Conservation (phyloP, 35 echinoderm and acorn worm species). For the Ptychodera flava region DNA sequence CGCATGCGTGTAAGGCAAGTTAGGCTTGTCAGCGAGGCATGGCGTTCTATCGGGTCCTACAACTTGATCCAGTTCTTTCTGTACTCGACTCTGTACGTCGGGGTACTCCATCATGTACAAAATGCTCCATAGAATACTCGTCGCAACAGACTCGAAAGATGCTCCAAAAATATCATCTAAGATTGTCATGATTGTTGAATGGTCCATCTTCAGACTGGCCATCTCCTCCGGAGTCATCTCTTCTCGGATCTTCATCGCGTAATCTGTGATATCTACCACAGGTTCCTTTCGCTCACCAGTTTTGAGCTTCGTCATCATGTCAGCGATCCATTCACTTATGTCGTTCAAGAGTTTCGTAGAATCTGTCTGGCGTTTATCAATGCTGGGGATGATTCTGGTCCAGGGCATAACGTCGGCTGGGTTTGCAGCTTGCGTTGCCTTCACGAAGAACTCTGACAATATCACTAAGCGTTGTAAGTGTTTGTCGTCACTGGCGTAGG, state of each 20-base stretch:
- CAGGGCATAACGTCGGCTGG: conserved; percentile 82
- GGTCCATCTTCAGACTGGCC: background rate
- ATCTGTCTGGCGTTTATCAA: conserved; percentile 27
- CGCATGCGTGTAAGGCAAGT: background rate
- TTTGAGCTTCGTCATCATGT: background rate
- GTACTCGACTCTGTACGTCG: background rate
- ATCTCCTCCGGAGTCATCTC: background rate
- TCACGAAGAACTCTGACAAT: conserved; percentile 30
- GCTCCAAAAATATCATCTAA: background rate
- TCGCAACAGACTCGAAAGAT: background rate
- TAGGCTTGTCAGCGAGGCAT: background rate
- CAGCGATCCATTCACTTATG: background rate
- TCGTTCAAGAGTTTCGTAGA: background rate
- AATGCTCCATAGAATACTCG: background rate
- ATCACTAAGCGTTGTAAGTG: background rate
- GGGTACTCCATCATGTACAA: background rate
- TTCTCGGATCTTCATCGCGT: background rate
- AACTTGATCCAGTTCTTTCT: background rate
- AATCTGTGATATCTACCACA: background rate
- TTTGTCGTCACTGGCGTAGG: background rate
- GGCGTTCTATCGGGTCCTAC: background rate
- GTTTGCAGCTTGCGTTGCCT: conserved; percentile 54
- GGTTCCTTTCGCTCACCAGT: background rate
- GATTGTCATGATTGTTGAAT: background rate
- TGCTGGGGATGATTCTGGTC: conserved; percentile 44